phyloP scores from a whole-genome alignment of 1,140 invertebrate species.

The Latrodectus geometricus region DNA sequence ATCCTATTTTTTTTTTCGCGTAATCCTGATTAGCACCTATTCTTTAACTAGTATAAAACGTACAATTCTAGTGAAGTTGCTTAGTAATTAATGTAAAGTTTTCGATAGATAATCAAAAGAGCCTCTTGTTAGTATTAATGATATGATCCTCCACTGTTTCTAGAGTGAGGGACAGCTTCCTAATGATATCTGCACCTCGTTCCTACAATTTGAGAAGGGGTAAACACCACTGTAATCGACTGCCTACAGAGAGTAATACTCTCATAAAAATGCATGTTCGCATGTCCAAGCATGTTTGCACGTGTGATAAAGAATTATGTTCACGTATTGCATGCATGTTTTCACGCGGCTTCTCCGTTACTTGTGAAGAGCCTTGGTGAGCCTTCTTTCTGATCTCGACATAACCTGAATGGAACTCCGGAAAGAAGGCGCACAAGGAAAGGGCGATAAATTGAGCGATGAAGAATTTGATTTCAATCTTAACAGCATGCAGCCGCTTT shows the following conservation, averaged over 20 bases:
- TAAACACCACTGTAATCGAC: not conserved
- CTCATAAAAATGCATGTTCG: not conserved
- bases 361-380: not conserved
- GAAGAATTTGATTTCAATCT: not conserved
- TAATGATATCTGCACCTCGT: too few species aligned
- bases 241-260: not conserved
- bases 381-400: not conserved
- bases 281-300: constrained; percentile 60
- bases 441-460: not conserved
- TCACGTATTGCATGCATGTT: constrained; percentile 57
- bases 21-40: too few species aligned
- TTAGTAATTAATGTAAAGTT: too few species aligned
- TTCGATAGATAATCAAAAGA: not conserved
- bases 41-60: too few species aligned
- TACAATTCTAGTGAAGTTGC: too few species aligned
- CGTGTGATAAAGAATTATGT: constrained; percentile 26
- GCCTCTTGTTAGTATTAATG: not conserved
- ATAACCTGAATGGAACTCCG: not conserved
- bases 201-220: not conserved
- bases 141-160: not conserved
- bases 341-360: constrained; percentile 42
- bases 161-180: not conserved
- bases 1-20: too few species aligned
- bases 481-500: not conserved
- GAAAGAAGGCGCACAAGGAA: not conserved